Evolutionary conservation across 2,888 invertebrate species (phyloP).

Genomic region (Malacosoma neustria): DNA sequence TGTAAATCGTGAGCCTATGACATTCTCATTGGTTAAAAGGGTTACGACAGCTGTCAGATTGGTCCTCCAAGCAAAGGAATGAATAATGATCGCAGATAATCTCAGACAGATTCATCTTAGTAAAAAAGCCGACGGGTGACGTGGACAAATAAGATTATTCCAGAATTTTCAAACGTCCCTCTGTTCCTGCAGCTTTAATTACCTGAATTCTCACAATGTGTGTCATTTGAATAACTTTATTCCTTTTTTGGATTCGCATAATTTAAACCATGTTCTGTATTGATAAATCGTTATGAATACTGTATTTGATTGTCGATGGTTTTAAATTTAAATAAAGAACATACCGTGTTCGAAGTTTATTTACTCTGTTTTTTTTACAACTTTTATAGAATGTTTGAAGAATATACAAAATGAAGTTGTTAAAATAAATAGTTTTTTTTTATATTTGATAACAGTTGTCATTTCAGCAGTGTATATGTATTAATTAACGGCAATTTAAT

Average conservation of each 20-base stretch:
- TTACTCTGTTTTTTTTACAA: neutral
- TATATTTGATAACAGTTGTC: neutral
- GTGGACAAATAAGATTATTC: conserved; percentile 68
- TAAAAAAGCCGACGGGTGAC: conserved; percentile 68
- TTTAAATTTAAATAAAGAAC: neutral
- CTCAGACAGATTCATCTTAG: conserved; percentile 70
- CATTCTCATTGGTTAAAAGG: conserved; percentile 72
- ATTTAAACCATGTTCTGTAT: neutral
- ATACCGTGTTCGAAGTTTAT: neutral
- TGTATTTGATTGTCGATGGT: conserved; percentile 1
- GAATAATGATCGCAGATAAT: conserved; percentile 65
- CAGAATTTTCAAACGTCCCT: conserved; percentile 52
- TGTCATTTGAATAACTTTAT: conserved; percentile 30
- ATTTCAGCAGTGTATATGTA: conserved; percentile 15
- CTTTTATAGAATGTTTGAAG: neutral
- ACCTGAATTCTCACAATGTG: conserved; percentile 70
- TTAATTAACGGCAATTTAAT: conserved; percentile 26
- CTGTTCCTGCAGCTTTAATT: conserved; percentile 61
- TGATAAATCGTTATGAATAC: neutral
- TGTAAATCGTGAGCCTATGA: conserved; percentile 62
- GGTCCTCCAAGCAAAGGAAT: conserved; percentile 60
- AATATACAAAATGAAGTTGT: neutral
- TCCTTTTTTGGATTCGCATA: conserved; percentile 13
- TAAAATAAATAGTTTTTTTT: neutral
- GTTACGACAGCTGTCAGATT: conserved; percentile 72